Percentiles rank a stretch among this genome's conserved stretches.
Evolutionary conservation across 2,113 vertebrate species (phyloP).

Genomic region (Ascaphus truei): DNA sequence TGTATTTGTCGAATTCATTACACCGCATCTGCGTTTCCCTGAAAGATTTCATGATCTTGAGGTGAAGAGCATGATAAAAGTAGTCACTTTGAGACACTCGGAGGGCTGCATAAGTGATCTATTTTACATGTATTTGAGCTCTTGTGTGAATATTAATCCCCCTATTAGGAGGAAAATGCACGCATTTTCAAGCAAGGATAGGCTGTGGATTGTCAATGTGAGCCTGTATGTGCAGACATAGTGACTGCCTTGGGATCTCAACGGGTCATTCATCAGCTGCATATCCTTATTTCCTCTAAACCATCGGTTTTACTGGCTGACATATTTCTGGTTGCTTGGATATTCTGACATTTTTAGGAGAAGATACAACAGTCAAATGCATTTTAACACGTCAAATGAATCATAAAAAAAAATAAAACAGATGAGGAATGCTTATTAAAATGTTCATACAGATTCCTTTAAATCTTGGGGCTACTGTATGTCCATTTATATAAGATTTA

Average conservation of each 20-base stretch:
- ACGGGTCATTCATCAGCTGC: constrained; percentile 48
- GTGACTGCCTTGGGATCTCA: constrained; percentile 42
- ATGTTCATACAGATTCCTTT: too few species aligned
- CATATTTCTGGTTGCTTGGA: background rate
- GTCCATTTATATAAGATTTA: too few species aligned
- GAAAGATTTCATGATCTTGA: constrained; percentile 42
- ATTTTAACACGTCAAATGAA: too few species aligned
- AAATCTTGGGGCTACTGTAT: too few species aligned
- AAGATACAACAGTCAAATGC: too few species aligned
- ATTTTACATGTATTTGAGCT: background rate
- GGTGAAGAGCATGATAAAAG: constrained; percentile 30
- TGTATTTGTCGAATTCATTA: constrained; percentile 42
- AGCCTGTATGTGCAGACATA: constrained; percentile 42
- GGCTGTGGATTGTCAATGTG: constrained; percentile 35
- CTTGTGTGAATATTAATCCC: constrained; percentile 3
- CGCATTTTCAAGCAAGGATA: constrained; percentile 9
- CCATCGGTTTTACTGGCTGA: constrained; percentile 42
- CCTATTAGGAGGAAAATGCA: background rate
- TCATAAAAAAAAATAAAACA: too few species aligned
- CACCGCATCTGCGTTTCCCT: constrained; percentile 26
- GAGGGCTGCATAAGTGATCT: constrained; percentile 6
- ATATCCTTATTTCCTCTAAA: constrained; percentile 37
- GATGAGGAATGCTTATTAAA: too few species aligned
- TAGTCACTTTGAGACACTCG: constrained; percentile 27
- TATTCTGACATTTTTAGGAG: too few species aligned